phyloP scores from a whole-genome alignment of 2,888 invertebrate genomes.

The Philhelius pedissequus region DNA sequence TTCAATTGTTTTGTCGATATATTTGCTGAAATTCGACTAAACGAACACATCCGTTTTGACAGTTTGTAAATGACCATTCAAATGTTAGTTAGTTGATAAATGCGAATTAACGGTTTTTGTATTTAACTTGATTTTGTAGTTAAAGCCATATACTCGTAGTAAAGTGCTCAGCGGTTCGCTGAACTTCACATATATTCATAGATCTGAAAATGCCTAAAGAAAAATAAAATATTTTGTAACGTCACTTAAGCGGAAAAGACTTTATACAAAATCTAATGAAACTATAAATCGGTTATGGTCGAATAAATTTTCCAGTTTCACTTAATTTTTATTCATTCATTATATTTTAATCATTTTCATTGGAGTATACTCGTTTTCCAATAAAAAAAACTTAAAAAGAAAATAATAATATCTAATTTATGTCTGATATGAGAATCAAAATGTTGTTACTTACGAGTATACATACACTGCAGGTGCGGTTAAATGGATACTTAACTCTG shows the following conservation, averaged over 20 bases:
- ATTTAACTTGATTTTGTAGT: not conserved
- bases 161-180: slow-evolving; percentile 41
- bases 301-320: slow-evolving; percentile 59
- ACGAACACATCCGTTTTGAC: slow-evolving; percentile 27
- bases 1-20: not conserved
- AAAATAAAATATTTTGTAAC: slow-evolving; percentile 59
- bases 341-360: not conserved
- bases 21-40: slow-evolving; percentile 20
- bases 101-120: slow-evolving; percentile 18
- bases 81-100: not conserved
- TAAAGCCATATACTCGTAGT: not conserved
- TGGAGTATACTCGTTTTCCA: not conserved
- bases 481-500: not conserved
- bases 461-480: not conserved
- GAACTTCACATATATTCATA: slow-evolving; percentile 25
- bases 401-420: not conserved
- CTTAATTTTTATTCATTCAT: slow-evolving; percentile 30
- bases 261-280: slow-evolving; percentile 36
- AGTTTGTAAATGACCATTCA: not conserved
- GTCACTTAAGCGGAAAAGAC: slow-evolving; percentile 65
- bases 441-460: not conserved
- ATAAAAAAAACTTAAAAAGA: not conserved
- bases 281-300: slow-evolving; percentile 46
- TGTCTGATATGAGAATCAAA: not conserved
- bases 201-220: slow-evolving; percentile 39